Percentiles rank a stretch among this genome's conserved stretches.
phyloP scores from a whole-genome alignment of 2,113 vertebrate species.

The Parotia lawesii region DNA sequence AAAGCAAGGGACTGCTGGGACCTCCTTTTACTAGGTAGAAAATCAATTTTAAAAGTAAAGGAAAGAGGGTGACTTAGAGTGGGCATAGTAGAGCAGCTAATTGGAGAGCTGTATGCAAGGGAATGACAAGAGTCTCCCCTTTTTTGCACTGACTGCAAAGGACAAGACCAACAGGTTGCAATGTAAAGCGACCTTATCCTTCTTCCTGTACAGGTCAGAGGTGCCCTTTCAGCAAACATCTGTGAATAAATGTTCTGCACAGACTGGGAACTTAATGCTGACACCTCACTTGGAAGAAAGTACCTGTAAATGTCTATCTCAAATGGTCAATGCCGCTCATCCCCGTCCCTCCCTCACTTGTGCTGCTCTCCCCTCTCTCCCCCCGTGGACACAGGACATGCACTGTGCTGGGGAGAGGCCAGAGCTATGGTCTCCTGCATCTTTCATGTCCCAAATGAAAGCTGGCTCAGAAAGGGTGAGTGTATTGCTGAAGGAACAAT shows the following conservation, averaged over 20 bases:
- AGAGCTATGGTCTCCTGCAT: conserved; percentile 71
- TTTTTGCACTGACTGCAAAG: background rate
- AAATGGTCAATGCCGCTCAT: background rate
- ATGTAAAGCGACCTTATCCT: background rate
- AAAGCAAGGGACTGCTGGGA: conserved; percentile 3
- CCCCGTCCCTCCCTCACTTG: background rate
- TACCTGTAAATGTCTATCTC: background rate
- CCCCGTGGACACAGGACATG: background rate
- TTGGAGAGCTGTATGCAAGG: background rate
- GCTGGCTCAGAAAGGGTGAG: conserved; percentile 28
- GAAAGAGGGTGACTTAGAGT: background rate
- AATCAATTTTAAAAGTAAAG: background rate
- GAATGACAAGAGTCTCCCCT: background rate
- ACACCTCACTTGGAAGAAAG: background rate
- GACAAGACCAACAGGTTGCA: background rate
- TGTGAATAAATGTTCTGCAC: background rate
- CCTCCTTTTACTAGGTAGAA: background rate
- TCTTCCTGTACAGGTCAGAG: background rate
- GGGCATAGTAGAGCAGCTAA: background rate
- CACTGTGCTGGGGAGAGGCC: background rate
- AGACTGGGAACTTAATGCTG: background rate
- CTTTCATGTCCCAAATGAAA: conserved; percentile 57
- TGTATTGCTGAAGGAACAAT: background rate
- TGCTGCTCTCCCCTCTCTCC: background rate
- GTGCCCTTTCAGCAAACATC: background rate